Evolutionary conservation across 2,113 vertebrate species (phyloP).

Genomic region (Callionymus lyra): DNA sequence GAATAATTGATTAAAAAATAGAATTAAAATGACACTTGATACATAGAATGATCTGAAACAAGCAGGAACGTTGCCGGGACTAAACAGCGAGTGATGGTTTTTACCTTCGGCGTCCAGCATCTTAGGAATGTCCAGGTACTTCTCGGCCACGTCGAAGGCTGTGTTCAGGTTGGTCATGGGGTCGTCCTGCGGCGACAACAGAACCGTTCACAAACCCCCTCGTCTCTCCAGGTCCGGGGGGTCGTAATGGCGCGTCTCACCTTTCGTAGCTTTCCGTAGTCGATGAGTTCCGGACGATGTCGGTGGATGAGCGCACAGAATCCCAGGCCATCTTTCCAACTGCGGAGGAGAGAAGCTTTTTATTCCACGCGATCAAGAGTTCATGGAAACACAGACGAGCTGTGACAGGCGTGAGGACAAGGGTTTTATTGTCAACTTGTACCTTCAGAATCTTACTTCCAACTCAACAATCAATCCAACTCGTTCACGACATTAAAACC

Average conservation of each 20-base stretch:
- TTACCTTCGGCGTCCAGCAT: constrained; percentile 95
- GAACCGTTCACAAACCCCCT: neutral
- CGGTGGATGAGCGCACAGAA: constrained; percentile 98
- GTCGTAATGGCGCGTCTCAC: constrained; percentile 47
- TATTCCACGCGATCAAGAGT: too few relatives aligned
- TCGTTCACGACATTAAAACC: too few relatives aligned
- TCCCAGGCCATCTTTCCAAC: constrained; percentile 97
- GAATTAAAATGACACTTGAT: too few relatives aligned
- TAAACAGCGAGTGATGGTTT: too few relatives aligned
- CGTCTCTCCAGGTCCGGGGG: neutral
- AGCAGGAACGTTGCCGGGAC: too few relatives aligned
- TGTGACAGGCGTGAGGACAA: too few relatives aligned
- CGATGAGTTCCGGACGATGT: constrained; percentile 96
- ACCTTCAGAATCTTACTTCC: too few relatives aligned
- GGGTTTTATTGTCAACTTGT: too few relatives aligned
- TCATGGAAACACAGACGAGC: too few relatives aligned
- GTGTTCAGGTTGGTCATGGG: constrained; percentile 90
- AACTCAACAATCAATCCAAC: too few relatives aligned
- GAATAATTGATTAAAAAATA: too few relatives aligned
- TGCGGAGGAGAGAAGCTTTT: constrained; percentile 33
- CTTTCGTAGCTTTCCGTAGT: constrained; percentile 94
- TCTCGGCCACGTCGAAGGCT: constrained; percentile 89
- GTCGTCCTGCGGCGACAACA: constrained; percentile 74
- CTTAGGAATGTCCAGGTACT: constrained; percentile 90
- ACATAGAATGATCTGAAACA: too few relatives aligned